Percentiles rank a stretch among this genome's conserved stretches.
Conservation (phyloP, 2,888 invertebrate genomes). For the Lasioglossum malachurum region DNA sequence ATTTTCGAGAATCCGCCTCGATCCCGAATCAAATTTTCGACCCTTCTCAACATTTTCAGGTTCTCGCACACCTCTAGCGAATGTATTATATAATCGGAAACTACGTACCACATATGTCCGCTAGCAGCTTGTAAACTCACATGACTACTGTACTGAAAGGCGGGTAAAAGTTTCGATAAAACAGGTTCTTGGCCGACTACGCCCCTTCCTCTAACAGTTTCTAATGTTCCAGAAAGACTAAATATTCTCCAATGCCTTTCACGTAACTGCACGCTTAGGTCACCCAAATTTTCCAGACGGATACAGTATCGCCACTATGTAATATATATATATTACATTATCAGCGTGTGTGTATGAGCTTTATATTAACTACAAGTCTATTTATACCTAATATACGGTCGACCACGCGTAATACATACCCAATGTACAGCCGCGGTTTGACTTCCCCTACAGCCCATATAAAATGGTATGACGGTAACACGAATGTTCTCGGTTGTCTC, state of each 20-base stretch:
- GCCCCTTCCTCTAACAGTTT: slow-evolving; percentile 97
- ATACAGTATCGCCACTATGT: slow-evolving; percentile 98
- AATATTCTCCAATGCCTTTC: slow-evolving; percentile 99
- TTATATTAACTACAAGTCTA: slow-evolving; percentile 9
- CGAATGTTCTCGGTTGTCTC: slow-evolving; percentile 98
- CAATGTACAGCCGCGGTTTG: slow-evolving; percentile 97
- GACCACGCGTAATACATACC: slow-evolving; percentile 86
- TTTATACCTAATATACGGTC: neutral
- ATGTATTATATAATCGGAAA: neutral
- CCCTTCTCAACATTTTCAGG: neutral
- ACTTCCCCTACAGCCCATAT: slow-evolving; percentile 97
- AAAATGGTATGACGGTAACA: slow-evolving; percentile 99
- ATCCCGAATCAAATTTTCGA: neutral
- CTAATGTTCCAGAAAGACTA: slow-evolving; percentile 96
- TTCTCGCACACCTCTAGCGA: neutral
- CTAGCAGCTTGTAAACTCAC: slow-evolving; percentile 98
- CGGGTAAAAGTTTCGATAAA: slow-evolving; percentile 94
- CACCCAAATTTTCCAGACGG: slow-evolving; percentile 96
- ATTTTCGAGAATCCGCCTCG: no score
- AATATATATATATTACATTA: slow-evolving; percentile 21
- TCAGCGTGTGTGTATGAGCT: neutral
- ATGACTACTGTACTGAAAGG: slow-evolving; percentile 99
- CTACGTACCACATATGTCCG: slow-evolving; percentile 97
- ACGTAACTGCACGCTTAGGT: slow-evolving; percentile 94
- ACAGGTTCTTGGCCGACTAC: slow-evolving; percentile 99